phyloP scores from a whole-genome alignment of 2,797 vertebrate genomes.

The Oreochromis grahami region DNA sequence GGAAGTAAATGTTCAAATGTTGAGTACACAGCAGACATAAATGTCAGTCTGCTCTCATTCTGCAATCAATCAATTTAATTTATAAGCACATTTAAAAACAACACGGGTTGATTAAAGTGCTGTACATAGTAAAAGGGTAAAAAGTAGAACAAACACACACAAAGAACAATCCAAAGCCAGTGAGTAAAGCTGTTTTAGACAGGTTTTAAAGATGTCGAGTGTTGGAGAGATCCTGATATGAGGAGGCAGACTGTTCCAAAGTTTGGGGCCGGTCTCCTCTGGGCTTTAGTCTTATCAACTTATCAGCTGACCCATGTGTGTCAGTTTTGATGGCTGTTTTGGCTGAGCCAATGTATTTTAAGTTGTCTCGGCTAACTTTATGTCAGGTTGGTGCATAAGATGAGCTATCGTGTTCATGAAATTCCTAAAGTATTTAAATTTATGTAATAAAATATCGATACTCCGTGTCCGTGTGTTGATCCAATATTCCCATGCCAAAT shows the following conservation, averaged over 20 bases:
- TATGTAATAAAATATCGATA: neutral
- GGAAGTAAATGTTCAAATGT: neutral
- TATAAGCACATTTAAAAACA: neutral
- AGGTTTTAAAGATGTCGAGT: neutral
- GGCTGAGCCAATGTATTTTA: neutral
- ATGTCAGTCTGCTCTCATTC: neutral
- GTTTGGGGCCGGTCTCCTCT: neutral
- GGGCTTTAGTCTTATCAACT: neutral
- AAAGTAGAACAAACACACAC: neutral
- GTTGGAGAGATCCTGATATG: neutral
- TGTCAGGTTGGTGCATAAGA: neutral
- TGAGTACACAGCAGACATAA: neutral
- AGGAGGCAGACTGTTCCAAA: neutral
- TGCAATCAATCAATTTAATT: rapidly evolving
- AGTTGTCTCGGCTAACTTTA: neutral
- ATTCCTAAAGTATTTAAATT: neutral
- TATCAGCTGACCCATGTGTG: neutral
- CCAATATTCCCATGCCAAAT: neutral
- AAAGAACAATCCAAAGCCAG: neutral
- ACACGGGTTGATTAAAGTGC: neutral
- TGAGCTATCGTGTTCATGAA: neutral
- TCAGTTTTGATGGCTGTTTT: neutral
- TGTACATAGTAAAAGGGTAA: neutral
- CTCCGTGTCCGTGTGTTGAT: neutral
- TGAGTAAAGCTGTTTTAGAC: neutral